Evolutionary conservation across 2,888 invertebrate genomes (phyloP), one percentile per base, ranked within the genome.

Genomic region (Standfussiana lucernea): DNA sequence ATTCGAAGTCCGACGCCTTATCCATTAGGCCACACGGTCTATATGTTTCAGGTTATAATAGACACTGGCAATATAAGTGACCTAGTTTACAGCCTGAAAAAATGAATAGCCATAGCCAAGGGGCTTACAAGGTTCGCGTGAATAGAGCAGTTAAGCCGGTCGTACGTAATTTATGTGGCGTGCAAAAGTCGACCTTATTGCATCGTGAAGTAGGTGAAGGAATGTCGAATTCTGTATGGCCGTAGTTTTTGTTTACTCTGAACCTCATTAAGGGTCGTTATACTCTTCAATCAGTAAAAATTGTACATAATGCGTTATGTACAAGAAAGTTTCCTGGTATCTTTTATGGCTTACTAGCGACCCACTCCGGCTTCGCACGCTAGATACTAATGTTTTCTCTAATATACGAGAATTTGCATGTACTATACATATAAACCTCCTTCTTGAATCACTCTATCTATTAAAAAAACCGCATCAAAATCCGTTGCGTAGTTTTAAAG

Each of bases 1-100:
- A 97, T 97, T 97, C 97, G 97, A 97, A 97, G 97, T 97, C 97
- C 97, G 97, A 97, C 97, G 97, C 97, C 97, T 97, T 97, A 97
- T 97, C 97, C 97, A 97, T 97, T 97, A 97, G 97, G 97, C 97
- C 97, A 97, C 97, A 97, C 97, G 97, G 97, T 97, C 97, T 79
- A 72, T 90, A 37, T 15, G 0, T 4, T 5, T 1, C 18, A 2
- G 28, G 40, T 13, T 50, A 42, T 28, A 77, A 77, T 50, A 77
- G 35, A 15, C 28, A 28, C 2, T 18, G 1, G 10, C 5, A n/a
- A 61, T 13, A 35, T 5, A 24, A 18, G 1, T 75, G 77, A 15
- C 61, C 77, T 77, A 61, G 28, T 74, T 77, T 47, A 28, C 13
- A 13, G 47, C 2, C 11, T 77, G 73, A 35, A 59, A 59, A n/a